Evolutionary conservation across 2,797 vertebrate species (phyloP), one percentile per base, ranked within the genome.

Genomic region (Melanotaenia boesemani): DNA sequence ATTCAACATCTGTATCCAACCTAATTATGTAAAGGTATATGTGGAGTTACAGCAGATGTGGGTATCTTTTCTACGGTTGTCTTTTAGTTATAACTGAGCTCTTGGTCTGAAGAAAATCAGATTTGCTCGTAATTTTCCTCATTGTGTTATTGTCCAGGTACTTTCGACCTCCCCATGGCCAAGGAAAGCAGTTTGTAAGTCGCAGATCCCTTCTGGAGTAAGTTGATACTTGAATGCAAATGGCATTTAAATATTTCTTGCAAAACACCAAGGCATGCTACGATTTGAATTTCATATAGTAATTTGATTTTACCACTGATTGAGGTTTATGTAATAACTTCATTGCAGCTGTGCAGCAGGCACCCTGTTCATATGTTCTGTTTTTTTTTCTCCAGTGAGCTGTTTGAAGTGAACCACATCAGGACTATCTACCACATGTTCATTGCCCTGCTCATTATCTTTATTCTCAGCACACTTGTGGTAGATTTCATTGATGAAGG

Each of bases 391-490:
- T 69, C 8, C 86, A 99, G 98, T 67, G 98, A 99, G 80, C 96
- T 99, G 81, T 97, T 99, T 88, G 97, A 99, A 86, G 97, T 99
- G 92, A 97, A 98, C 92, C 97, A 99, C 92, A 97, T 99, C 92
- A 94, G 96, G 88, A 98, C 97, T 0, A 98, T 99, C 88, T 98
- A 99, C 90, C 97, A 99, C 94, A 98, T 99, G 96, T 99, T 99
- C 89, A 99, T 99, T 18, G 98, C 97, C 11, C 92, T 98, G 37
- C 97, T 99, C 89, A 96, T 99, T 56, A 92, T 99, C 85, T 98
- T 98, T 72, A 97, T 98, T 92, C 94, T 99, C 89, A 98, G 97
- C 83, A 98, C 97, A 0, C 86, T 98, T 56, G 95, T 96, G 41
- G 96, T 99, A 54, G 98, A 99, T 91, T 97, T 96, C 88, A 96